Percentiles rank a stretch among this genome's conserved stretches.
Conservation (phyloP, 2,113 vertebrate genomes). For the Fregetta grallaria region DNA sequence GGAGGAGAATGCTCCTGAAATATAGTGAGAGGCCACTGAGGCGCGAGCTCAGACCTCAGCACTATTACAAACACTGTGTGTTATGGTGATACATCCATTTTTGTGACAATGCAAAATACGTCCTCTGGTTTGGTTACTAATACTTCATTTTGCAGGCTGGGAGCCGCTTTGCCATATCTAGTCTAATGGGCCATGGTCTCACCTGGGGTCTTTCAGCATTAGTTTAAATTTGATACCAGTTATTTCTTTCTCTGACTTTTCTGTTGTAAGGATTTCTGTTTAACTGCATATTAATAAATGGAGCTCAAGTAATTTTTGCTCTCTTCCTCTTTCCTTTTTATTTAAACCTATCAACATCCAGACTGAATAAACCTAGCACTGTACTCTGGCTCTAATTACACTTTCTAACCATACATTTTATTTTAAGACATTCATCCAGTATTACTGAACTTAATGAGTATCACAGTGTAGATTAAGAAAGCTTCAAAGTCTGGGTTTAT, state of each 20-base stretch:
- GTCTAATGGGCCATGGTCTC: not conserved
- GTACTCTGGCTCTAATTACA: not conserved
- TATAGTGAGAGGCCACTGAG: not conserved
- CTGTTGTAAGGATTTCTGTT: not conserved
- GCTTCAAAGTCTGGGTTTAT: not conserved
- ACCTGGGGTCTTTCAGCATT: not conserved
- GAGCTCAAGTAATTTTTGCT: not conserved
- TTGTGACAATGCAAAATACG: not conserved
- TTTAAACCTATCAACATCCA: not conserved
- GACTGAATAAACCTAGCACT: not conserved
- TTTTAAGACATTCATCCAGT: not conserved
- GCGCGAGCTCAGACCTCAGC: not conserved
- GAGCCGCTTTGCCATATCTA: not conserved
- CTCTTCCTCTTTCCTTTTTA: not conserved
- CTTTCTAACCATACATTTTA: not conserved
- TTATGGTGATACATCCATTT: fast-evolving
- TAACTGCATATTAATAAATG: not conserved
- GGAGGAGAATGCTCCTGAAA: not conserved
- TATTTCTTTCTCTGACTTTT: not conserved
- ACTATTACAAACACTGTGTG: not conserved
- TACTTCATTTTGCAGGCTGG: not conserved
- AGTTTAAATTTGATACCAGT: not conserved
- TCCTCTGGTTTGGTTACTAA: not conserved
- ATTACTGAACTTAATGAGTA: not conserved
- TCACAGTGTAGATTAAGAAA: not conserved